phyloP scores from a whole-genome alignment of 1,140 invertebrate species.

The Venustaconcha ellipsiformis region DNA sequence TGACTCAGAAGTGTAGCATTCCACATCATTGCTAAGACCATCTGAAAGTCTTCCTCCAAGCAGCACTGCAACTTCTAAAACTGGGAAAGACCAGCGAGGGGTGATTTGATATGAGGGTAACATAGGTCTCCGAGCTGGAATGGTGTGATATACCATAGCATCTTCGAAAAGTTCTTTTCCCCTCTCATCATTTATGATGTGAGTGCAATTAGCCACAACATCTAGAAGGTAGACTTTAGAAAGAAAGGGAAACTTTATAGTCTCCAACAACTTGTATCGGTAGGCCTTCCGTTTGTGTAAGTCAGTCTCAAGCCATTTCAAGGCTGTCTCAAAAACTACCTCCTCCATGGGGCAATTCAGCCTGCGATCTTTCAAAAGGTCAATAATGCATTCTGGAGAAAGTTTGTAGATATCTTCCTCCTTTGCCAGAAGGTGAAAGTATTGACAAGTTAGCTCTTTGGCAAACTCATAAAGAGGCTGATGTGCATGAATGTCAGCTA shows the following conservation, averaged over 20 bases:
- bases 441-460: constrained; percentile 49
- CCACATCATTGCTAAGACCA: constrained; percentile 63
- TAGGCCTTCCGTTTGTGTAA: constrained; percentile 34
- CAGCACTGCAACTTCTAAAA: constrained; percentile 55
- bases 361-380: constrained; percentile 52
- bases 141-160: constrained; percentile 57
- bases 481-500: constrained; percentile 59
- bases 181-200: constrained; percentile 49
- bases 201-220: constrained; percentile 44
- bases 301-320: constrained; percentile 59
- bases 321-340: constrained; percentile 55
- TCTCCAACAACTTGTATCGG: constrained; percentile 50
- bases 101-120: constrained; percentile 61
- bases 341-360: constrained; percentile 57
- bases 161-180: constrained; percentile 56
- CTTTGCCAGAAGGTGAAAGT: constrained; percentile 47
- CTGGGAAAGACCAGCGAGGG: constrained; percentile 52
- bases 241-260: constrained; percentile 61
- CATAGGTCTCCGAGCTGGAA: constrained; percentile 54
- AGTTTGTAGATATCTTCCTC: constrained; percentile 61
- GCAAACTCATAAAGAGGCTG: constrained; percentile 54
- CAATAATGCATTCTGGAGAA: constrained; percentile 54
- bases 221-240: constrained; percentile 55
- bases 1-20: constrained; percentile 56
- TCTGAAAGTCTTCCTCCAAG: constrained; percentile 58